Conservation (phyloP, 1,140 invertebrate genomes). For the Stenopsyche tienmushanensis region DNA sequence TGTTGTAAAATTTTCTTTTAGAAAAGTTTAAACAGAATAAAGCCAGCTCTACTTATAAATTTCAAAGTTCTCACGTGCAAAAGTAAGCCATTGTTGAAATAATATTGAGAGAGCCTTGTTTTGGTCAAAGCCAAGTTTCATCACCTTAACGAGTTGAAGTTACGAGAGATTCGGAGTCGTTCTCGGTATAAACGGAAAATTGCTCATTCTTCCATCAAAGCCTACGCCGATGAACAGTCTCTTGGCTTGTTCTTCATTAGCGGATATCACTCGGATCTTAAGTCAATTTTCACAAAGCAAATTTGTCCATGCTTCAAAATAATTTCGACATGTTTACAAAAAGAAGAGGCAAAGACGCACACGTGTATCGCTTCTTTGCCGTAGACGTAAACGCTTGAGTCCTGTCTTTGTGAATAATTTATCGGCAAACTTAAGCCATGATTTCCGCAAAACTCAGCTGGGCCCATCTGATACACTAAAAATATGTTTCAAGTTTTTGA, state of each 20-base stretch:
- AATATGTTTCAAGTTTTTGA: conserved; percentile 28
- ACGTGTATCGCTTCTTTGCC: too few relatives aligned
- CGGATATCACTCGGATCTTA: too few relatives aligned
- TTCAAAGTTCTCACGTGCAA: too few relatives aligned
- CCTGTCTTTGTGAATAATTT: conserved; percentile 23
- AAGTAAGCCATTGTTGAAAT: not conserved
- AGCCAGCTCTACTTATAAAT: too few relatives aligned
- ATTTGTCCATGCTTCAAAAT: not conserved
- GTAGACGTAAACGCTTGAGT: not conserved
- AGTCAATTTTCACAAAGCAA: not conserved
- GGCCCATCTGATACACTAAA: conserved; percentile 27
- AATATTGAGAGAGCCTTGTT: not conserved
- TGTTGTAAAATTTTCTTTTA: too few relatives aligned
- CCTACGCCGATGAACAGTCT: not conserved
- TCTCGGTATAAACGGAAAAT: not conserved
- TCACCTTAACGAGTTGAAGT: not conserved
- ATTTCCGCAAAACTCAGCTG: conserved; percentile 18
- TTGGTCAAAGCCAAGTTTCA: not conserved
- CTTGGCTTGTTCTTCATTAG: not conserved
- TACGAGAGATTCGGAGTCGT: not conserved
- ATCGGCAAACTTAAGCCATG: conserved; percentile 21
- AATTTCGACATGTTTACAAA: not conserved
- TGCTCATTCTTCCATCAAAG: not conserved
- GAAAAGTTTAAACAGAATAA: too few relatives aligned
- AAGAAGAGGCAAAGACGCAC: too few relatives aligned